Base-by-base conservation (phyloP, 2,113 vertebrate genomes). In the Odontesthes bonariensis region DNA sequence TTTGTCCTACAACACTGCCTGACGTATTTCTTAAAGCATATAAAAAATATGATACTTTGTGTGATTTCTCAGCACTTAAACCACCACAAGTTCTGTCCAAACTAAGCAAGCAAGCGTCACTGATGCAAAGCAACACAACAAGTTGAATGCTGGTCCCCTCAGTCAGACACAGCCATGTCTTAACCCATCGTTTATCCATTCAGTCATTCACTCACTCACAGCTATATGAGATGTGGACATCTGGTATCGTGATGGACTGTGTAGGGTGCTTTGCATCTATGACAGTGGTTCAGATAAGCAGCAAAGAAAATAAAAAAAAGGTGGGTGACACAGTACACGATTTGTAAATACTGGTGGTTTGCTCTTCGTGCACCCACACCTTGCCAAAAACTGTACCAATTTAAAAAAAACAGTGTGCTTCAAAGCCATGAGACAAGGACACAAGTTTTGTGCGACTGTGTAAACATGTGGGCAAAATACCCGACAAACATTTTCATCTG, bases 281-380 rank as follows among this genome's bases (percentile, higher is more conserved):
- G 59, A 52, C 64, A 60, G 40, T 46, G 44, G 55, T 72, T 75
- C 65, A 78, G 61, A 85, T 64, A 44, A 67, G 58, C 53, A 52
- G 58, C 2, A 33, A 68, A 20, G 32, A 51, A 40, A 62, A 75
- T 73, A 83, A 22, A 71, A 22, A 73, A 32, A 57, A 33, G 49
- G 49, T 80, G 67, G 63, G 77, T 82, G 69, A 70, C 59, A 73
- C 69, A 63, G 63, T 80, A 55, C 52, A 76, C 55, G 69, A 55
- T 82, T 83, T 83, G 83, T 61, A 74, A 82, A 79, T 83, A 75
- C 69, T 61, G 38, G 20, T 57, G 75, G 60, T 76, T 49, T 71
- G 62, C 20, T 83, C 66, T 83, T 82, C 62, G 19, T 77, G 69
- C 63, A 53, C 74, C 69, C 77, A 86, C 78, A 86, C 65, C 32